A percentile compares a stretch with the other conserved stretches of the same genome.
Evolutionary conservation across 2,113 vertebrate genomes (phyloP).

Genomic region (Delphinus delphis): DNA sequence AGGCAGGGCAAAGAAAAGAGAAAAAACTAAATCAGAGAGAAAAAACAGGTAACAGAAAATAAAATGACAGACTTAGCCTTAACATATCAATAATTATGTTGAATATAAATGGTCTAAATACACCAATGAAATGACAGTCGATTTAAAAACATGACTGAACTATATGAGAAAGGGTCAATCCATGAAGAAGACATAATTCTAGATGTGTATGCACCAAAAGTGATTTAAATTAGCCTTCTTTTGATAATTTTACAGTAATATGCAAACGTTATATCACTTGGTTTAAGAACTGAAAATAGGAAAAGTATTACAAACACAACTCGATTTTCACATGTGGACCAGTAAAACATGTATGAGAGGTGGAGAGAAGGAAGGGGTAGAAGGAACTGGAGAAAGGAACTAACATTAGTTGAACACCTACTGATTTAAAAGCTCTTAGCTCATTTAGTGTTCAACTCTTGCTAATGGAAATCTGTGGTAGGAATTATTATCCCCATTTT

Average conservation of each 20-base stretch:
- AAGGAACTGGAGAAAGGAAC: conserved; percentile 19
- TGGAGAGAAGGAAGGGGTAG: background rate
- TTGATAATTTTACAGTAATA: background rate
- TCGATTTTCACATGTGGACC: background rate
- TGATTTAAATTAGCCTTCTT: background rate
- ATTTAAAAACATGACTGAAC: background rate
- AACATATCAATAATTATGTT: background rate
- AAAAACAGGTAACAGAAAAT: conserved; percentile 7
- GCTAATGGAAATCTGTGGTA: background rate
- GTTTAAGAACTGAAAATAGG: conserved; percentile 43
- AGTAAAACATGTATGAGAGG: background rate
- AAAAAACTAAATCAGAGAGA: conserved; percentile 17
- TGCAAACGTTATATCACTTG: background rate
- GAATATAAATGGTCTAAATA: conserved; percentile 15
- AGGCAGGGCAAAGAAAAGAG: background rate
- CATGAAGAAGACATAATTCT: background rate
- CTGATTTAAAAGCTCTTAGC: conserved; percentile 17
- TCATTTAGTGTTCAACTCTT: conserved; percentile 34
- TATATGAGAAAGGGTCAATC: background rate
- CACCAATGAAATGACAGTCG: background rate
- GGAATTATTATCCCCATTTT: conserved; percentile 18
- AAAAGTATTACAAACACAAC: background rate
- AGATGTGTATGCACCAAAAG: background rate
- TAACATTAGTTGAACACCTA: background rate
- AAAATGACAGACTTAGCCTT: background rate